Evolutionary conservation across 2,113 vertebrate species (phyloP), one percentile per base, ranked within the genome.

Genomic region (Brachyhypopomus occidentalis): DNA sequence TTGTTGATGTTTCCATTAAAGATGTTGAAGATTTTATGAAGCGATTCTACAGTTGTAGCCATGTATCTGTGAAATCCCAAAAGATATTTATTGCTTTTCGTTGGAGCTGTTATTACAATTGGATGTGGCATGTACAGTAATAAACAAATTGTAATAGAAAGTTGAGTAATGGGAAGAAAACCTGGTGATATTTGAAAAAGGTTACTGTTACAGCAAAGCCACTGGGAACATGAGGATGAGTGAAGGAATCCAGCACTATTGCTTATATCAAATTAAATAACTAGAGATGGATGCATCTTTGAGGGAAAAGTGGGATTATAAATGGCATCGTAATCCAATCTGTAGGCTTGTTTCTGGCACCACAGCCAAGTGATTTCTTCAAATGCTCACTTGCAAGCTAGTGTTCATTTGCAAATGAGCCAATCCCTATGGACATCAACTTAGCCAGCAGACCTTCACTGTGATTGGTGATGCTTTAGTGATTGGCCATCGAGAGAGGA

Each of bases 261-360:
- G 88, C 83, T 85, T 88, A 89, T 88, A 87, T 93, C 85, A 89
- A 91, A 84, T 91, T 90, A 83, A 89, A 89, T 58, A 86, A 88
- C 80, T 85, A 85, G 84, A 86, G 90, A 88, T 86, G 88, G 87
- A 87, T 84, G 82, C 86, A 87, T 92, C 88, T 92, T 88, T 84
- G 71, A 88, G 80, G 86, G 83, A 72, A 88, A 89, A 86, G 83
- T 86, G 81, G 82, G 90, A 90, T 92, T 93, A 91, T 89, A 92
- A 90, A 90, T 88, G 89, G 87, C 91, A 90, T 89, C 88, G 87
- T 92, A 92, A 93, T 93, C 90, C 89, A 91, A 88, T 92, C 89
- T 91, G 76, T 80, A 89, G 86, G 84, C 88, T 88, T 86, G 85
- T 90, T 92, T 90, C 89, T 87, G 90, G 85, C 88, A 89, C 80